These are phyloP conservation scores for Scrobipalpa atriplicella DNA, from an alignment of 2,888 invertebrate species.

Conservation along the genomic window DNA sequence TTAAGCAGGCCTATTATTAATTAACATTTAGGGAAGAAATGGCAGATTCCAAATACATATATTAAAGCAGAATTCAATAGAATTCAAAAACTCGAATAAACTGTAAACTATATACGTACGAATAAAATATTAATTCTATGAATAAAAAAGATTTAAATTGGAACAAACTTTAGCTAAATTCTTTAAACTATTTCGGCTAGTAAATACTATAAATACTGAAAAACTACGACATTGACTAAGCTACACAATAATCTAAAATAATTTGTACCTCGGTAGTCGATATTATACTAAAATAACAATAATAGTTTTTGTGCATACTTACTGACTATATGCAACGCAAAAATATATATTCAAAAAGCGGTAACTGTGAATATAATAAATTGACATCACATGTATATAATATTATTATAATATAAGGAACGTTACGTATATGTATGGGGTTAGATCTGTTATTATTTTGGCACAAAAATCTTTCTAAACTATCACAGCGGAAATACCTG, in stretches of 20 bases:
- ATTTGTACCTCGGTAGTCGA: not conserved
- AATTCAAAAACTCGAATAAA: not conserved
- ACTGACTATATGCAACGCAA: slow-evolving; percentile 7
- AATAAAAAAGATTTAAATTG: not conserved
- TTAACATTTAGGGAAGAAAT: too few relatives aligned
- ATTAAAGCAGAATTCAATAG: not conserved
- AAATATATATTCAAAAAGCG: not conserved
- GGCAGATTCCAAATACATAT: not conserved
- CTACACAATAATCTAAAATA: not conserved
- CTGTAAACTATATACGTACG: not conserved
- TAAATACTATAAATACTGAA: not conserved
- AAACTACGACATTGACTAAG: not conserved
- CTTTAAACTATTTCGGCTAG: not conserved
- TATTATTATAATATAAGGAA: not conserved
- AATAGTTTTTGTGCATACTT: not conserved
- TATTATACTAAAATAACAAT: not conserved
- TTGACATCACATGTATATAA: not conserved
- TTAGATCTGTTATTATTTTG: not conserved
- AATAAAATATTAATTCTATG: not conserved
- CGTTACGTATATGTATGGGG: not conserved
- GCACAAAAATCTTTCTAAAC: slow-evolving; percentile 3
- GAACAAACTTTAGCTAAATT: not conserved
- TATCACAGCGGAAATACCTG: not conserved
- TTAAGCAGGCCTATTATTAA: too few relatives aligned
- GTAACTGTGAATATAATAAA: slow-evolving; percentile 5